A percentile compares a stretch with the other conserved stretches of the same genome.
phyloP scores from a whole-genome alignment of 2,888 invertebrate species.

The Buathra laborator region DNA sequence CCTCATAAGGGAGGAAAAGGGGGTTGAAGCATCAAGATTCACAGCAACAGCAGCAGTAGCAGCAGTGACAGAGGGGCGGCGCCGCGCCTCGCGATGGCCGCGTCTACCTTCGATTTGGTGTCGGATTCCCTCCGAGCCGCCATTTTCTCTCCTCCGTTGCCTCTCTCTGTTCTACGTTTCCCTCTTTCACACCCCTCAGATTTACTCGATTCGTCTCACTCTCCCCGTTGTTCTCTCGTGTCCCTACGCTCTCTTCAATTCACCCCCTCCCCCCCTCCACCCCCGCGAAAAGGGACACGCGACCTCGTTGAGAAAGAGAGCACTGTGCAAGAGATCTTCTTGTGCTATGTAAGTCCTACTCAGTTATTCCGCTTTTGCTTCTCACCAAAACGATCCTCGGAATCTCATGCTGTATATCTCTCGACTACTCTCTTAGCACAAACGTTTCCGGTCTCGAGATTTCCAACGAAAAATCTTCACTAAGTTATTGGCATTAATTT shows the following conservation, averaged over 20 bases:
- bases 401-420: slow-evolving; percentile 62
- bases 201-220: slow-evolving; percentile 25
- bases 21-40: slow-evolving; percentile 51
- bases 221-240: slow-evolving; percentile 18
- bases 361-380: slow-evolving; percentile 25
- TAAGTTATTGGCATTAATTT: neutral
- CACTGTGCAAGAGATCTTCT: slow-evolving; percentile 14
- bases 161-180: slow-evolving; percentile 66
- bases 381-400: slow-evolving; percentile 77
- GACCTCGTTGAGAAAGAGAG: neutral
- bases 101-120: slow-evolving; percentile 85
- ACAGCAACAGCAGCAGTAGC: slow-evolving; percentile 33
- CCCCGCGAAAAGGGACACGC: slow-evolving; percentile 11
- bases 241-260: slow-evolving; percentile 10
- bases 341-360: slow-evolving; percentile 34
- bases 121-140: slow-evolving; percentile 83
- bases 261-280: slow-evolving; percentile 17
- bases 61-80: slow-evolving; percentile 82
- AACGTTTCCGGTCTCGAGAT: neutral
- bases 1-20: neutral
- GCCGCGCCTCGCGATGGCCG: slow-evolving; percentile 83
- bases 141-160: slow-evolving; percentile 82
- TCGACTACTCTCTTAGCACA: slow-evolving; percentile 39
- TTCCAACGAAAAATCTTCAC: neutral
- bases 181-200: slow-evolving; percentile 66